phyloP scores from a whole-genome alignment of 2,797 vertebrate species.

The Sebastolobus alascanus region DNA sequence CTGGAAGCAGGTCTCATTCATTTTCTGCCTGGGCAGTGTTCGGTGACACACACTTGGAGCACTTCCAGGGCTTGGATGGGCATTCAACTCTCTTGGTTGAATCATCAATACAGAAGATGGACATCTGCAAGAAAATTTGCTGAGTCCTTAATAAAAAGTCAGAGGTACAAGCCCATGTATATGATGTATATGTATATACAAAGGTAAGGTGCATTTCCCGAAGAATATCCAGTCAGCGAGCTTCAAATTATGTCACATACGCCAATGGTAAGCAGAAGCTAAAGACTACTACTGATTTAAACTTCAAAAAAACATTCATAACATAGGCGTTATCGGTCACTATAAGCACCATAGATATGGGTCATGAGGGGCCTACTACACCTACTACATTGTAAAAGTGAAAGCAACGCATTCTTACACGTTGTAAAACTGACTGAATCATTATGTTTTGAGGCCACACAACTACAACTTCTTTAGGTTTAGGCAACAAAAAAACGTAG shows the following conservation, averaged over 20 bases:
- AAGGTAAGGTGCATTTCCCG: neutral
- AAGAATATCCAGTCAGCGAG: neutral
- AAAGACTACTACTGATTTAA: neutral
- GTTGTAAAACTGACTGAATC: too few relatives aligned
- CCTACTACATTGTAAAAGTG: too few relatives aligned
- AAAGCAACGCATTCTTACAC: too few relatives aligned
- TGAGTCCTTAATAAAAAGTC: neutral
- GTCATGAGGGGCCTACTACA: too few relatives aligned
- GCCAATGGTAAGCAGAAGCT: neutral
- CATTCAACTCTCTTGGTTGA: neutral
- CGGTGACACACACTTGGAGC: neutral
- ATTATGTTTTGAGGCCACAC: too few relatives aligned
- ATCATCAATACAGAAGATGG: constrained; percentile 1
- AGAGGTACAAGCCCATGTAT: neutral
- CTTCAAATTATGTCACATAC: neutral
- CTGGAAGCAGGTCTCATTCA: neutral
- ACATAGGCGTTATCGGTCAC: too few relatives aligned
- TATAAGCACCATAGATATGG: too few relatives aligned
- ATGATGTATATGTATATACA: neutral
- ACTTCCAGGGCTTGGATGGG: neutral
- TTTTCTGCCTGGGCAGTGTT: constrained; percentile 7
- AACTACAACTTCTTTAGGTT: too few relatives aligned
- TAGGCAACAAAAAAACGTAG: too few relatives aligned
- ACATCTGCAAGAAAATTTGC: neutral
- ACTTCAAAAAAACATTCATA: too few relatives aligned